A percentile compares a stretch with the other conserved stretches of the same genome.
These are phyloP conservation scores for Coleophora flavipennella DNA, from an alignment of 2,888 invertebrate species.

Conservation along the genomic window DNA sequence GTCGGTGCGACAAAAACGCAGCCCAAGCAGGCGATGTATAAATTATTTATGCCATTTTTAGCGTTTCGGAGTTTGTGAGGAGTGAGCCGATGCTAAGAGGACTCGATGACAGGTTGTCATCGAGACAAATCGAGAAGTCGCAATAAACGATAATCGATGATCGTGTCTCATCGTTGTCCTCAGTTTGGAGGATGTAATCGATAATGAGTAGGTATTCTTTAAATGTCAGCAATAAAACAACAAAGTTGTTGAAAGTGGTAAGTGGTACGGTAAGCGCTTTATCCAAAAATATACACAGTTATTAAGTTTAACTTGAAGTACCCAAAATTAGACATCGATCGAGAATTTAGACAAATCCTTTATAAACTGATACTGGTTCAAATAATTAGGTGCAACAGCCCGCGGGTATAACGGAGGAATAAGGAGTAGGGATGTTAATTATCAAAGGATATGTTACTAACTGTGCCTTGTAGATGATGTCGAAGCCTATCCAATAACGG, in stretches of 20 bases:
- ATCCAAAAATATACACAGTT: too few relatives aligned
- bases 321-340: too few relatives aligned
- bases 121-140: slow-evolving; percentile 1
- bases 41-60: slow-evolving; percentile 73
- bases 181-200: too few relatives aligned
- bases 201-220: too few relatives aligned
- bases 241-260: neutral
- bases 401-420: neutral
- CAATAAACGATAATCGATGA: too few relatives aligned
- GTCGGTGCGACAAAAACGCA: slow-evolving; percentile 65
- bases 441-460: too few relatives aligned
- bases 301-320: too few relatives aligned
- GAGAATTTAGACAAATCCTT: too few relatives aligned
- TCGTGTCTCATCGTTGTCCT: too few relatives aligned
- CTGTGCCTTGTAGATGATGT: neutral
- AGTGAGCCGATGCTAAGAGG: neutral
- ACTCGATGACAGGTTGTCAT: neutral
- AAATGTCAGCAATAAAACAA: neutral
- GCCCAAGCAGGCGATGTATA: slow-evolving; percentile 59
- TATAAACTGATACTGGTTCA: too few relatives aligned
- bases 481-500: slow-evolving; percentile 14
- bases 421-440: neutral
- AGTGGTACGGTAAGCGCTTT: too few relatives aligned
- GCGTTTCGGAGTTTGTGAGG: slow-evolving; percentile 59
- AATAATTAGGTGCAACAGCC: neutral